Evolutionary conservation across 2,888 invertebrate species (phyloP).

Genomic region (Limnephilus auricula): DNA sequence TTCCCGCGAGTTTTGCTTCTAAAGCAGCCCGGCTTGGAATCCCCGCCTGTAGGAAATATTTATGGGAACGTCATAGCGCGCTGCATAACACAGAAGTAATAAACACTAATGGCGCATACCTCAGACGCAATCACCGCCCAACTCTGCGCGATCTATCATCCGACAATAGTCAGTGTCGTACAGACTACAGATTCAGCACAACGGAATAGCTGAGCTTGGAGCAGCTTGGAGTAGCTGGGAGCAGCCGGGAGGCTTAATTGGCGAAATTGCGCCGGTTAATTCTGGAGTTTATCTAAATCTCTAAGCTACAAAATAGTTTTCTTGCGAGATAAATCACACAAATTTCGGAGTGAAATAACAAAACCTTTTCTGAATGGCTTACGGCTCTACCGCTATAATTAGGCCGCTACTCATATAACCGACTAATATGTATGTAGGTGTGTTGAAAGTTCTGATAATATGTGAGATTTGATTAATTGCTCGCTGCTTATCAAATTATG

Average conservation of each 20-base stretch:
- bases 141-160: slow-evolving; percentile 60
- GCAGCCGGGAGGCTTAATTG: background rate
- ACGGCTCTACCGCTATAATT: background rate
- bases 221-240: background rate
- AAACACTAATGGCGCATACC: slow-evolving; percentile 61
- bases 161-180: slow-evolving; percentile 50
- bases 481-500: background rate
- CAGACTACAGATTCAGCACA: background rate
- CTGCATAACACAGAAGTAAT: slow-evolving; percentile 59
- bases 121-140: slow-evolving; percentile 53
- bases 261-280: slow-evolving; percentile 10
- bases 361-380: background rate
- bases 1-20: slow-evolving; percentile 27
- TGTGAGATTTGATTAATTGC: background rate
- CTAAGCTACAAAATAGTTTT: background rate
- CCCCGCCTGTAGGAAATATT: slow-evolving; percentile 47
- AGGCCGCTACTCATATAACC: background rate
- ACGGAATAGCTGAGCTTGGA: background rate
- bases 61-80: slow-evolving; percentile 41
- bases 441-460: background rate
- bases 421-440: background rate
- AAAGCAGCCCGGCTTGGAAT: slow-evolving; percentile 25
- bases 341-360: background rate
- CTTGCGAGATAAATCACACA: background rate
- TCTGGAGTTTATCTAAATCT: background rate